Conservation (phyloP, 2,797 vertebrate genomes). For the Pangasius sanitwongsei region DNA sequence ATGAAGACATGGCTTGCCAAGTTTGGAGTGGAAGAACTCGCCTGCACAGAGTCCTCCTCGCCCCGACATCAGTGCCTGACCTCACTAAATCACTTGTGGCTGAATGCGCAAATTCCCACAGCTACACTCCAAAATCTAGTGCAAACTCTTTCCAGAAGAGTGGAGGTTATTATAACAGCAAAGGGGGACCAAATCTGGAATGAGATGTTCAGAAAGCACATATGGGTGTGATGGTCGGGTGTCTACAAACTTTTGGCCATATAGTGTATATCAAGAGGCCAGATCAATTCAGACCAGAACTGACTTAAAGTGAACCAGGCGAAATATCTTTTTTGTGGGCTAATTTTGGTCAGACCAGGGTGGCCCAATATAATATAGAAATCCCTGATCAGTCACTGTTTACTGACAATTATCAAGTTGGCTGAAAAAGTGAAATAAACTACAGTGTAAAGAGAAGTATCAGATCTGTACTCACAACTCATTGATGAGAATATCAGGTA, state of each 20-base stretch:
- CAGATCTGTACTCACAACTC: conserved; percentile 86
- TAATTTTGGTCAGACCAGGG: background rate
- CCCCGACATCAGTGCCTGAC: background rate
- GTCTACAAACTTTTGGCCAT: background rate
- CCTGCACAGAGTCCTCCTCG: background rate
- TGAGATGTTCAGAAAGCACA: background rate
- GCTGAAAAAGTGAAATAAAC: background rate
- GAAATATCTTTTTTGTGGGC: background rate
- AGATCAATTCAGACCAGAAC: background rate
- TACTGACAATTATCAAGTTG: background rate
- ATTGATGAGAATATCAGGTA: conserved; percentile 96
- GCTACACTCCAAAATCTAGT: background rate
- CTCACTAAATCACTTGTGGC: background rate
- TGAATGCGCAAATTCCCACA: background rate
- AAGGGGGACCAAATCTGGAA: too few relatives aligned
- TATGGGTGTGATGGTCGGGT: background rate
- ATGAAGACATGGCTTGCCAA: background rate
- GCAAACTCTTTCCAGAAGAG: background rate
- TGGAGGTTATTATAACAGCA: background rate
- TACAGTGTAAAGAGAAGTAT: background rate
- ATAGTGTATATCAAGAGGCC: background rate
- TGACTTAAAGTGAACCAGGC: background rate
- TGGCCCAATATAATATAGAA: background rate
- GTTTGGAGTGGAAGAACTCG: background rate
- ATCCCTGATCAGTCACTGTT: background rate